Conservation (phyloP, 2,113 vertebrate genomes). For the Barnardius zonarius region DNA sequence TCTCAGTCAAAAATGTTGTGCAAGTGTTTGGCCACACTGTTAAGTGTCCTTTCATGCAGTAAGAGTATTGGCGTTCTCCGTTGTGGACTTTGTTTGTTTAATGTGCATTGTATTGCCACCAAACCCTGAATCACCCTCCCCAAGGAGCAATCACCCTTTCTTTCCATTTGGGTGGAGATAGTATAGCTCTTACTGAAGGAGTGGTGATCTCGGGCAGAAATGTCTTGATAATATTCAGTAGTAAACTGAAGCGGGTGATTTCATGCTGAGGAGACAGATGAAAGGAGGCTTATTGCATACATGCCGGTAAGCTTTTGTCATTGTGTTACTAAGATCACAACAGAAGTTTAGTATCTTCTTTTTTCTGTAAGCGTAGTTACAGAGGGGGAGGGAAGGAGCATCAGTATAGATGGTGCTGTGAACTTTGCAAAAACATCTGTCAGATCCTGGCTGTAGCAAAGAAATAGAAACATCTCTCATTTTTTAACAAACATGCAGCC, state of each 20-base stretch:
- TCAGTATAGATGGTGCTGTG: not conserved
- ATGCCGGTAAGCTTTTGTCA: not conserved
- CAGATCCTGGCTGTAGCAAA: not conserved
- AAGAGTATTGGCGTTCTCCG: not conserved
- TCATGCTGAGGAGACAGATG: not conserved
- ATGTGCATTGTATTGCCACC: constrained; percentile 14
- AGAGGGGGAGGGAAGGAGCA: not conserved
- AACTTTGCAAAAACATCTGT: not conserved
- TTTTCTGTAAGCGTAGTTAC: not conserved
- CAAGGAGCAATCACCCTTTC: constrained; percentile 26
- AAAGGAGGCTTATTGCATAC: not conserved
- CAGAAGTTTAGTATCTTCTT: not conserved
- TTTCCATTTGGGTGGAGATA: constrained; percentile 56
- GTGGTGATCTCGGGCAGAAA: not conserved
- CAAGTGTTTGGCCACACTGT: constrained; percentile 3
- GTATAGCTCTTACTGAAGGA: not conserved
- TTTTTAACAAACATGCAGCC: not conserved
- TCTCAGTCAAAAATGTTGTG: not conserved
- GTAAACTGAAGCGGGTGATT: not conserved
- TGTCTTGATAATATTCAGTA: not conserved
- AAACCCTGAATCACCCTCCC: constrained; percentile 53
- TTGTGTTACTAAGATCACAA: not conserved
- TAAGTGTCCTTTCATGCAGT: not conserved
- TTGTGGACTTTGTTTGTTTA: constrained; percentile 32
- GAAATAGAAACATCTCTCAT: not conserved